phyloP scores from a whole-genome alignment of 2,113 vertebrate species.

The Labeo rohita region DNA sequence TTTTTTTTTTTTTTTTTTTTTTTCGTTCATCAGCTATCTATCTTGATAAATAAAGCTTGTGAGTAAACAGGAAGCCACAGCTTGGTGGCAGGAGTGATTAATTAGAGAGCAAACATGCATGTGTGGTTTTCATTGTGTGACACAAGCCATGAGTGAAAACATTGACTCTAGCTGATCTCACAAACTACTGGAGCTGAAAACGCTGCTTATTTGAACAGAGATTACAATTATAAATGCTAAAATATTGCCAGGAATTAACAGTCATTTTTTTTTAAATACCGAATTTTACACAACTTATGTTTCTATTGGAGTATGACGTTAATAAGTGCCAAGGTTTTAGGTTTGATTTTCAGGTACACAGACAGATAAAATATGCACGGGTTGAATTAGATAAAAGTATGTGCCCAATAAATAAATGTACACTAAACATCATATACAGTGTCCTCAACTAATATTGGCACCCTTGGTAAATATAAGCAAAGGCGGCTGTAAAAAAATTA shows the following conservation, averaged over 20 bases:
- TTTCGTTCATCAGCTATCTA: conserved; percentile 36
- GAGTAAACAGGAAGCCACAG: conserved; percentile 48
- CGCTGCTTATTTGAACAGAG: neutral
- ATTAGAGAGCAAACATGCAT: conserved; percentile 42
- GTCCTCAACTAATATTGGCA: too few relatives aligned
- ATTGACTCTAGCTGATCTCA: conserved; percentile 15
- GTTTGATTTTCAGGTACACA: too few relatives aligned
- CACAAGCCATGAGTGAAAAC: conserved; percentile 16
- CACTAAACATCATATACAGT: neutral
- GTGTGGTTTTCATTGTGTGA: conserved; percentile 40
- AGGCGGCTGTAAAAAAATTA: too few relatives aligned
- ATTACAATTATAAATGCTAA: neutral
- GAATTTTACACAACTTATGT: neutral
- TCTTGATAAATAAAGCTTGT: conserved; percentile 55
- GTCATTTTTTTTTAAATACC: neutral
- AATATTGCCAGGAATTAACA: neutral
- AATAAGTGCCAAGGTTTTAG: too few relatives aligned
- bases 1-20: neutral
- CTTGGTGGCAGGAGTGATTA: conserved; percentile 50
- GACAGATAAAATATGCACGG: neutral
- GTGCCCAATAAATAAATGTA: neutral
- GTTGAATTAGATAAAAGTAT: neutral
- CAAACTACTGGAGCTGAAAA: conserved; percentile 25
- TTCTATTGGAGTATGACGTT: neutral
- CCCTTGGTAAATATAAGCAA: too few relatives aligned